A percentile compares a stretch with the other conserved stretches of the same genome.
phyloP scores from a whole-genome alignment of 1,140 invertebrate species.

The Zaprionus nigranus region DNA sequence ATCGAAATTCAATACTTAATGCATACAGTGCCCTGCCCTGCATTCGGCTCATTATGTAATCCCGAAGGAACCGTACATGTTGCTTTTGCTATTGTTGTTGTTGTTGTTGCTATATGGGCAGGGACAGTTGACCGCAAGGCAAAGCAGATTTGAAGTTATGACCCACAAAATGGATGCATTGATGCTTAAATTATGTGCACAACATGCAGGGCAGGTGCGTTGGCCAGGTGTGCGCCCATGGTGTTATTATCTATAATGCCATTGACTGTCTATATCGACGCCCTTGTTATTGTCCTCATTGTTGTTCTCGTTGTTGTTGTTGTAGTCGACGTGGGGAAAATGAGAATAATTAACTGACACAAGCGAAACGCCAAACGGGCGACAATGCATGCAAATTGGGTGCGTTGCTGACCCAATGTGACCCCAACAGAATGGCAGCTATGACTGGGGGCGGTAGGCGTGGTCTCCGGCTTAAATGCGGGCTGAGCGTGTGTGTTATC shows the following conservation, averaged over 20 bases:
- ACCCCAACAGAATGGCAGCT: constrained; percentile 14
- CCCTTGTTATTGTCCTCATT: constrained; percentile 39
- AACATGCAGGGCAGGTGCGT: constrained; percentile 25
- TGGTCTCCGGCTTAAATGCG: not conserved
- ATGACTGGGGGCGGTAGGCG: not conserved
- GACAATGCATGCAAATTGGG: constrained; percentile 74
- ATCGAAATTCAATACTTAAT: constrained; percentile 2
- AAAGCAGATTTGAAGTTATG: constrained; percentile 60
- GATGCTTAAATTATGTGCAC: constrained; percentile 57
- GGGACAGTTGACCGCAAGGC: constrained; percentile 40
- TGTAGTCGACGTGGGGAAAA: constrained; percentile 20
- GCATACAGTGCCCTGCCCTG: not conserved
- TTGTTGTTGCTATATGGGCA: not conserved
- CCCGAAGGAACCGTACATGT: constrained; percentile 10
- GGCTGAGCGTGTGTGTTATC: constrained; percentile 19
- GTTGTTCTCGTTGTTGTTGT: constrained; percentile 24
- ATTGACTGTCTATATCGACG: constrained; percentile 37
- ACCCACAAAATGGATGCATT: constrained; percentile 51
- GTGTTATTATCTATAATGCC: constrained; percentile 68
- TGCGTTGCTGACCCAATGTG: constrained; percentile 49
- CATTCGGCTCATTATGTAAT: constrained; percentile 1
- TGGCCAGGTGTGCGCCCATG: constrained; percentile 1
- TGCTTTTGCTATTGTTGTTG: not conserved
- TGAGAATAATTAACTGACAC: constrained; percentile 66
- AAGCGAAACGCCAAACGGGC: constrained; percentile 37